Percentiles rank a stretch among this genome's conserved stretches.
Evolutionary conservation across 2,888 invertebrate species (phyloP).

Genomic region (Drosophila algonquin): DNA sequence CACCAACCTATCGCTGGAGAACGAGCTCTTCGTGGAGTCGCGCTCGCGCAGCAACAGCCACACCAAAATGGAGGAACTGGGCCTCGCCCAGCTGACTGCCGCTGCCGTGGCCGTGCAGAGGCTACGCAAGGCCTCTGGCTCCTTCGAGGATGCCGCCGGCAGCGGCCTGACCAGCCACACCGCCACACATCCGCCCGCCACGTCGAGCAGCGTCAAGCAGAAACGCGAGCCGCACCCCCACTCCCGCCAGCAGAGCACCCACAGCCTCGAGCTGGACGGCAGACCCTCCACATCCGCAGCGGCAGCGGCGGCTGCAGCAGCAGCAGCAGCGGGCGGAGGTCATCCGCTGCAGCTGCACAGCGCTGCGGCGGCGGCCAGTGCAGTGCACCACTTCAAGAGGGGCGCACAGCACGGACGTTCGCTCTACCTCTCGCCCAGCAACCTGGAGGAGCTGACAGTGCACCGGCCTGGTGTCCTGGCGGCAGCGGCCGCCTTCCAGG

Average conservation of each 20-base stretch:
- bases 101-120: conserved; percentile 68
- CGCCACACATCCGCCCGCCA: conserved; percentile 70
- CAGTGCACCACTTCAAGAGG: conserved; percentile 83
- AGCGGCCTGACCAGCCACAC: conserved; percentile 60
- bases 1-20: conserved; percentile 82
- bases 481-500: conserved; percentile 82
- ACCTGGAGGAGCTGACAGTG: conserved; percentile 82
- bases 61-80: conserved; percentile 82
- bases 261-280: conserved; percentile 83
- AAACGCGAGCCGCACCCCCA: conserved; percentile 80
- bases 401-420: conserved; percentile 83
- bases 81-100: conserved; percentile 72
- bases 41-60: conserved; percentile 84
- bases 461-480: conserved; percentile 81
- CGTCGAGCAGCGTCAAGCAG: conserved; percentile 80
- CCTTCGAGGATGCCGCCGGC: conserved; percentile 78
- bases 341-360: conserved; percentile 79
- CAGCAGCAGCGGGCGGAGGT: conserved; percentile 64
- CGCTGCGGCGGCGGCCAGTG: conserved; percentile 80
- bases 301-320: conserved; percentile 46
- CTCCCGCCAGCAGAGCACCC: conserved; percentile 83
- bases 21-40: conserved; percentile 82
- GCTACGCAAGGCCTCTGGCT: conserved; percentile 79
- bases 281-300: conserved; percentile 80
- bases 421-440: conserved; percentile 83